A percentile compares a stretch with the other conserved stretches of the same genome.
These are phyloP conservation scores for Dendrophyllia cribrosa DNA, from an alignment of 64 coral and sea anemone genomes.

Conservation along the genomic window DNA sequence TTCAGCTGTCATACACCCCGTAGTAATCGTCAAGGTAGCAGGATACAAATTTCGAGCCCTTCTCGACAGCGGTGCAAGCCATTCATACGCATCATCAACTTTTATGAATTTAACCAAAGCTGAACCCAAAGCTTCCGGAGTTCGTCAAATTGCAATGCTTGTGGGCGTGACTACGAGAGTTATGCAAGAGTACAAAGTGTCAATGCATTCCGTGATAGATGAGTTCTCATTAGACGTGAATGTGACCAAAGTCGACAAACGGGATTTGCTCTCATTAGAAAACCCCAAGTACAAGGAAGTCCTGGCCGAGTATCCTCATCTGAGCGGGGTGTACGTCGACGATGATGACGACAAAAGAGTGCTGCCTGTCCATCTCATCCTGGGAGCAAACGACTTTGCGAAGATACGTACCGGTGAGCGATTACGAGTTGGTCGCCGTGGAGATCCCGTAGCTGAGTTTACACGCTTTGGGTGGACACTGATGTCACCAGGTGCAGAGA, in stretches of 20 bases:
- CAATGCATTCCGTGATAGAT: constrained; percentile 37
- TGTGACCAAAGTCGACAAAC: constrained; percentile 62
- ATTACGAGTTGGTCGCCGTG: constrained; percentile 33
- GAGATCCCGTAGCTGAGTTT: constrained; percentile 53
- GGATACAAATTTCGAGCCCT: constrained; percentile 74
- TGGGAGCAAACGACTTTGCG: constrained; percentile 65
- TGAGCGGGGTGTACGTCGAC: constrained; percentile 60
- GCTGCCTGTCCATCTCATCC: constrained; percentile 71
- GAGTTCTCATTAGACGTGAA: constrained; percentile 65
- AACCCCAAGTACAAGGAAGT: constrained; percentile 72
- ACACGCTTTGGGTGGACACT: constrained; percentile 60
- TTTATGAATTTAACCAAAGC: constrained; percentile 54
- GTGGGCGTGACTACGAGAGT: constrained; percentile 53
- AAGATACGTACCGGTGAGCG: constrained; percentile 45
- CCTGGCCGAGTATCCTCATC: constrained; percentile 46
- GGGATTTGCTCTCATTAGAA: constrained; percentile 65
- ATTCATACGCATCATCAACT: constrained; percentile 68
- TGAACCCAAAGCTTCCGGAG: constrained; percentile 15
- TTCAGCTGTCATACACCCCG: constrained; percentile 63
- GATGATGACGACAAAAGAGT: constrained; percentile 36
- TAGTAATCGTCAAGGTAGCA: constrained; percentile 63
- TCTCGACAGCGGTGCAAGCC: constrained; percentile 74
- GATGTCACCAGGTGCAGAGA: constrained; percentile 40
- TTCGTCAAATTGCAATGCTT: constrained; percentile 79
- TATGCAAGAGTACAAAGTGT: constrained; percentile 72